Percentiles rank a stretch among this genome's conserved stretches.
Evolutionary conservation across 2,797 vertebrate genomes (phyloP).

Genomic region (Liparis tanakae): DNA sequence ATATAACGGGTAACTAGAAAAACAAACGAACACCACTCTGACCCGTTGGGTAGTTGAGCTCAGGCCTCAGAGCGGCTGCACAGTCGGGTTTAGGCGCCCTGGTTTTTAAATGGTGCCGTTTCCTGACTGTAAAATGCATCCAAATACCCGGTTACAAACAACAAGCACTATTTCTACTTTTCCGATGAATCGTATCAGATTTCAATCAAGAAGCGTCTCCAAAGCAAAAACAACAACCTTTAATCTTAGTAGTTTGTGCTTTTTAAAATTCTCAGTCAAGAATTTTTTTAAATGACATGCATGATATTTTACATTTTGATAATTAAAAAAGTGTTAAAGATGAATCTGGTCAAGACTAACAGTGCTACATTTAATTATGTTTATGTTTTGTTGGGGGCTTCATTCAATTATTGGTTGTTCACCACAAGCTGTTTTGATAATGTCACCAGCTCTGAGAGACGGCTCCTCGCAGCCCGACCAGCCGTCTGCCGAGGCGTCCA

Average conservation of each 20-base stretch:
- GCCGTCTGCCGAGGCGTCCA: constrained; percentile 52
- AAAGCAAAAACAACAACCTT: not conserved
- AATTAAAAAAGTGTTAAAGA: not conserved
- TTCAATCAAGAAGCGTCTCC: not conserved
- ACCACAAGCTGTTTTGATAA: constrained; percentile 72
- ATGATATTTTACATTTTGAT: not conserved
- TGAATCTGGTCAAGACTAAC: not conserved
- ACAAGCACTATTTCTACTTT: not conserved
- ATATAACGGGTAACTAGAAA: constrained; percentile 68
- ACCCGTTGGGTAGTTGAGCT: not conserved
- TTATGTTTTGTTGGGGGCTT: constrained; percentile 17
- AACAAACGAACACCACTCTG: not conserved
- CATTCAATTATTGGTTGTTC: constrained; percentile 47
- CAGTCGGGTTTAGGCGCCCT: not conserved
- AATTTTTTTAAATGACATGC: not conserved
- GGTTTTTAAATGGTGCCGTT: not conserved
- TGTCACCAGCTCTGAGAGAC: constrained; percentile 71
- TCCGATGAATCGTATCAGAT: not conserved
- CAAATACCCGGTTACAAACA: constrained; percentile 3
- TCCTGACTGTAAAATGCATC: constrained; percentile 1
- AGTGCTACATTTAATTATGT: not conserved
- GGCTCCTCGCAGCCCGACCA: constrained; percentile 45
- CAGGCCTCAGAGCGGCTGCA: not conserved
- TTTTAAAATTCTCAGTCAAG: not conserved
- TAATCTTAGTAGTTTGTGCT: not conserved